Evolutionary conservation across 2,888 invertebrate species (phyloP).

Genomic region (Epinotia nisella): DNA sequence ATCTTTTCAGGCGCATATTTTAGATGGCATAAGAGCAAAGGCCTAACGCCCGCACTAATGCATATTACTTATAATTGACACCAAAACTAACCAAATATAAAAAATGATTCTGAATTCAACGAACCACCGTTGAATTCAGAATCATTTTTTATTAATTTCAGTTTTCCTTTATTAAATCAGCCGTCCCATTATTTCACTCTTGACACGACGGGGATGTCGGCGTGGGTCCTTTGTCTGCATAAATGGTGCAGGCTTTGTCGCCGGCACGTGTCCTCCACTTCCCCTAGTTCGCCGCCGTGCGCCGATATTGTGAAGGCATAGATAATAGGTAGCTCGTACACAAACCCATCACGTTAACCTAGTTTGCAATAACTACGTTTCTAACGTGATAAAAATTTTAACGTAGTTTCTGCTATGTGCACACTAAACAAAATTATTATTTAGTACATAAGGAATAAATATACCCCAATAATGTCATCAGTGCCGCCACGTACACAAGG

Average conservation of each 20-base stretch:
- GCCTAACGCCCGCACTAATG: too few relatives aligned
- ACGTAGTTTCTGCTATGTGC: background rate
- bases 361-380: conserved; percentile 27
- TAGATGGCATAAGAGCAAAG: too few relatives aligned
- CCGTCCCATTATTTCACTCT: conserved; percentile 21
- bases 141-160: conserved; percentile 8
- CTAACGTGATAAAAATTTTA: conserved; percentile 6
- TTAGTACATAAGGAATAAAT: too few relatives aligned
- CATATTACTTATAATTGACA: background rate
- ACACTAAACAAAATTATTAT: background rate
- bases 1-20: too few relatives aligned
- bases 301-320: conserved; percentile 18
- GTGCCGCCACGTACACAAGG: too few relatives aligned
- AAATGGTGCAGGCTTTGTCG: conserved; percentile 39
- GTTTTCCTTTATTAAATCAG: conserved; percentile 23
- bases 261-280: conserved; percentile 18
- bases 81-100: background rate
- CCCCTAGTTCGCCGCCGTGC: conserved; percentile 2
- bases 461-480: too few relatives aligned
- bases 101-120: background rate
- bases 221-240: conserved; percentile 33
- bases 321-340: conserved; percentile 15
- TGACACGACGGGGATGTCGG: conserved; percentile 20
- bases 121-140: background rate
- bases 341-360: conserved; percentile 38